Evolutionary conservation across 2,797 vertebrate species (phyloP), one percentile per base, ranked within the genome.

Genomic region (Acrocephalus scirpaceus): DNA sequence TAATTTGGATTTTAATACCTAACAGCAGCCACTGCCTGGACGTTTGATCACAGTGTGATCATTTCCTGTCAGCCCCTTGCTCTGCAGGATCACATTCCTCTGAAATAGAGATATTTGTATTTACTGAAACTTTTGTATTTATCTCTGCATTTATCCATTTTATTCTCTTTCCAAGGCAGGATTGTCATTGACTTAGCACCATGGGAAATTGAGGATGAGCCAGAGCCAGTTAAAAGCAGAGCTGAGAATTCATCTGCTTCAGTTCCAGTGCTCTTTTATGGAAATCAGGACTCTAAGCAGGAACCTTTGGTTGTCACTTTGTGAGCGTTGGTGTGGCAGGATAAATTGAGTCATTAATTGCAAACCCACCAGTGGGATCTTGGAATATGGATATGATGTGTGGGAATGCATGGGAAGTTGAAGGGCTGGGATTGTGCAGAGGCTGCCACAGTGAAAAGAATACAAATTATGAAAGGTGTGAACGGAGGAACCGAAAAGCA

Each of bases 321-420:
- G 75, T 83, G 65, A 91, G 89, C 79, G 70, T 66, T 92, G 79
- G 92, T 54, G 60, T 88, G 90, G 82, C 94, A 89, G 85, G 90
- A 92, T 84, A 85, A 95, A 95, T 36, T 29, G 82, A 93, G 65
- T 44, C 64, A 56, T 92, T 93, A 93, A 94, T 75, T 92, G 87
- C 67, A 82, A 89, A 80, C 23, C 88, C 45, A 91, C 42, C 77
- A 45, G 54, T 66, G 86, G 88, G 73, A 72, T 91, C 89, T 64
- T 54, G 54, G 88, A 51, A 51, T 78, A 10, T 57, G 64, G 62
- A 27, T 38, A 9, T 14, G 83, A 34, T 78, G 40, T 65, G 18
- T 74, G 65, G n/a, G 76, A 27, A 40, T 30, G 77, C 30, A 9
- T 3, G 38, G 64, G 61, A 84, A 80, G 86, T 1, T 50, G 54